phyloP scores from a whole-genome alignment of 2,113 vertebrate species.

The Scalopus aquaticus region DNA sequence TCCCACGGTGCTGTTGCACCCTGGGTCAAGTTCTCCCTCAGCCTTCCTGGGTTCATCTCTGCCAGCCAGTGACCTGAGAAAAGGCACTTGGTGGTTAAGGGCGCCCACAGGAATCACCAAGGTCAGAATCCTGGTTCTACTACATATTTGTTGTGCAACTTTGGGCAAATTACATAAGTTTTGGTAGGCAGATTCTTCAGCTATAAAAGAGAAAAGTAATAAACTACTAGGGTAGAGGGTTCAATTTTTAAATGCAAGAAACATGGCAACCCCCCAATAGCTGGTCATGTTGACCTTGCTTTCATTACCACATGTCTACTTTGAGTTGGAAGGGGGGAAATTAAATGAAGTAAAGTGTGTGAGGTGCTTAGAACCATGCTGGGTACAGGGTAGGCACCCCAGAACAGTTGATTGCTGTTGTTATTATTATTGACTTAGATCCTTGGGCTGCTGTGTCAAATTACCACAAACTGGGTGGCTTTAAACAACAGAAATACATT shows the following conservation, averaged over 20 bases:
- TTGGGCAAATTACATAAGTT: neutral
- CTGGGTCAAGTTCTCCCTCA: too few relatives aligned
- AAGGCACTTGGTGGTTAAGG: neutral
- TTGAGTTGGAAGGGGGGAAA: neutral
- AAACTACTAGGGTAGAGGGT: neutral
- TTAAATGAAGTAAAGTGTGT: neutral
- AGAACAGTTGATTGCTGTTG: neutral
- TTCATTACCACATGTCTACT: neutral
- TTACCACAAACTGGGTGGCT: neutral
- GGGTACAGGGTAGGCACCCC: neutral
- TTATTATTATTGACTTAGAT: neutral
- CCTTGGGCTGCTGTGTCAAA: neutral
- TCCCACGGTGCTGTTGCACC: too few relatives aligned
- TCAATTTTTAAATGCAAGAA: conserved; percentile 48
- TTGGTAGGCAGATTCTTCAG: neutral
- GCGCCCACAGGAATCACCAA: neutral
- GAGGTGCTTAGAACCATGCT: neutral
- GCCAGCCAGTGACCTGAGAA: neutral
- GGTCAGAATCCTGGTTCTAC: neutral
- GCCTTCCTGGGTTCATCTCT: neutral
- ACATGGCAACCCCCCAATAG: neutral
- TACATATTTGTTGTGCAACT: neutral
- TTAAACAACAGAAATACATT: neutral
- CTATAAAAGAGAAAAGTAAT: conserved; percentile 40
- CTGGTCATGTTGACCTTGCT: neutral